Evolutionary conservation across 2,797 vertebrate species (phyloP).

Genomic region (Argentina silus): DNA sequence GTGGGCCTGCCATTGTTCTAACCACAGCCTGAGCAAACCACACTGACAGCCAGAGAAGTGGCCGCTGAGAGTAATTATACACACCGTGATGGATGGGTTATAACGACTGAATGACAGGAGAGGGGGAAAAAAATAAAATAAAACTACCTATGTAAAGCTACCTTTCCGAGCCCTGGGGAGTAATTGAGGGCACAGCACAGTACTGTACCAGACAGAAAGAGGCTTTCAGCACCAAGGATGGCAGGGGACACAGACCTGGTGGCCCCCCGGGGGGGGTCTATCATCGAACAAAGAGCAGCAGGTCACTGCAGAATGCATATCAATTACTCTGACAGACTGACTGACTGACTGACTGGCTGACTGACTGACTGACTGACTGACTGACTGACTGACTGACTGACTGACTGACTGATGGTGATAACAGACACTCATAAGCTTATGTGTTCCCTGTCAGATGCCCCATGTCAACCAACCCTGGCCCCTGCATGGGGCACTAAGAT

Average conservation of each 20-base stretch:
- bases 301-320: slow-evolving; percentile 55
- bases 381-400: not conserved
- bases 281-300: slow-evolving; percentile 45
- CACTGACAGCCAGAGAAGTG: slow-evolving; percentile 56
- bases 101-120: slow-evolving; percentile 63
- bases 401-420: slow-evolving; percentile 55
- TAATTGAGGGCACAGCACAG: too few species aligned
- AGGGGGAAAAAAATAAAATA: slow-evolving; percentile 11
- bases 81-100: slow-evolving; percentile 66
- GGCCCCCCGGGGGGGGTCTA: slow-evolving; percentile 31
- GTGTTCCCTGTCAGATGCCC: slow-evolving; percentile 35
- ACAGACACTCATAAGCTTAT: slow-evolving; percentile 24
- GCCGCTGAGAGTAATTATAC: slow-evolving; percentile 64
- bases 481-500: not conserved
- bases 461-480: slow-evolving; percentile 23
- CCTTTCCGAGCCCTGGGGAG: not conserved
- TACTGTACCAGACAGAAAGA: slow-evolving; percentile 16
- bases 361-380: not conserved
- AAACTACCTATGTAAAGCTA: not conserved
- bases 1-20: slow-evolving; percentile 30
- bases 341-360: slow-evolving; percentile 44
- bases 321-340: slow-evolving; percentile 24
- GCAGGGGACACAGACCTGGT: slow-evolving; percentile 17
- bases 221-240: slow-evolving; percentile 27
- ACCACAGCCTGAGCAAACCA: slow-evolving; percentile 49